These are phyloP conservation scores for Abrostola tripartita DNA, from an alignment of 2,888 invertebrate species.

Conservation along the genomic window DNA sequence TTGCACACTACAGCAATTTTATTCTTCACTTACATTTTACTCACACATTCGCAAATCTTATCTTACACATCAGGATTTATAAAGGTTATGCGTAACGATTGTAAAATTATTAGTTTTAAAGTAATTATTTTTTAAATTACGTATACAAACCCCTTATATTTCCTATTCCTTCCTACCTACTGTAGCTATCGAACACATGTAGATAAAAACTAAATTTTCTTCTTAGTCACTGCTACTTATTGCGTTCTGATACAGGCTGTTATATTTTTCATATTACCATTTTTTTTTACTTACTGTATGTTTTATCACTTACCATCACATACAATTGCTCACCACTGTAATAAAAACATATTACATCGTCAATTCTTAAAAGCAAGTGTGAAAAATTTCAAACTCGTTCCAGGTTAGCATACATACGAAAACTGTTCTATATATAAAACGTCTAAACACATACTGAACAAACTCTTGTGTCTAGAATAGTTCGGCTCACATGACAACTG, in stretches of 20 bases:
- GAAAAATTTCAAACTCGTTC: conserved; percentile 68
- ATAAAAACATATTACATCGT: conserved; percentile 26
- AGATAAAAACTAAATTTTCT: too few relatives aligned
- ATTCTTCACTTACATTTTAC: conserved; percentile 27
- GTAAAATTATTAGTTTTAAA: background rate
- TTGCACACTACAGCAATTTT: conserved; percentile 42
- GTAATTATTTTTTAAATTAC: too few relatives aligned
- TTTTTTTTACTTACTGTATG: background rate
- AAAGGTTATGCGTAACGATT: background rate
- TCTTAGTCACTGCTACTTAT: background rate
- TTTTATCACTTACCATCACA: background rate
- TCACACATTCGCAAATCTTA: conserved; percentile 18
- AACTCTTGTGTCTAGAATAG: conserved; percentile 21
- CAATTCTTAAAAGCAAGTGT: conserved; percentile 45
- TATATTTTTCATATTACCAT: too few relatives aligned
- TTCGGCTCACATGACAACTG: too few relatives aligned
- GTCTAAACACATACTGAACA: conserved; percentile 51
- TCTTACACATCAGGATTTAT: background rate
- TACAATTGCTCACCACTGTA: conserved; percentile 11
- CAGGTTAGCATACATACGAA: conserved; percentile 55
- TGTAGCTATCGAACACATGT: too few relatives aligned
- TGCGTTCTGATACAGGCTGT: too few relatives aligned
- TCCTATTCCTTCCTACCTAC: too few relatives aligned
- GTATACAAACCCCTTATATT: too few relatives aligned
- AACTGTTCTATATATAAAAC: conserved; percentile 66